phyloP scores from a whole-genome alignment of 2,113 vertebrate species.

The Colistium nudipinnis region DNA sequence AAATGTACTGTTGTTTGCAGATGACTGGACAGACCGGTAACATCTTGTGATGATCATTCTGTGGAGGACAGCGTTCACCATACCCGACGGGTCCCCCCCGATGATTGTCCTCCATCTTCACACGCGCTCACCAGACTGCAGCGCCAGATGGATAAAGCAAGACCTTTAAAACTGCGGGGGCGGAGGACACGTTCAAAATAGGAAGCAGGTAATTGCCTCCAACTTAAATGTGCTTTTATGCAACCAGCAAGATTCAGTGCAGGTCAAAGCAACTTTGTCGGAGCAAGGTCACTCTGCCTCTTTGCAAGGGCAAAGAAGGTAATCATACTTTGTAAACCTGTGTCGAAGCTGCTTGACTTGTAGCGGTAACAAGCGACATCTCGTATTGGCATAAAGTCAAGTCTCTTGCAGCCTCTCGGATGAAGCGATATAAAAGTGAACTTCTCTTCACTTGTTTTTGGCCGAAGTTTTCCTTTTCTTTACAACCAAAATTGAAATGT shows the following conservation, averaged over 20 bases:
- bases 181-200: conserved; percentile 50
- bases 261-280: conserved; percentile 1
- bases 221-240: conserved; percentile 24
- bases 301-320: not conserved
- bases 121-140: conserved; percentile 51
- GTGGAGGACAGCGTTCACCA: conserved; percentile 28
- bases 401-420: too few relatives aligned
- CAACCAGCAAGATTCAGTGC: conserved; percentile 14
- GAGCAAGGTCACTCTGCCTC: conserved; percentile 6
- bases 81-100: conserved; percentile 36
- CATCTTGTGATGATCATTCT: conserved; percentile 27
- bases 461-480: too few relatives aligned
- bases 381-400: too few relatives aligned
- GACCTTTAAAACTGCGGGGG: conserved; percentile 41
- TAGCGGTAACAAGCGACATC: too few relatives aligned
- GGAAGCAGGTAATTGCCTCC: conserved; percentile 44
- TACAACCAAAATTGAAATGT: too few relatives aligned
- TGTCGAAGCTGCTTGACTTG: too few relatives aligned
- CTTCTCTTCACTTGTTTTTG: too few relatives aligned
- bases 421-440: too few relatives aligned
- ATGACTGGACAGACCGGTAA: conserved; percentile 29
- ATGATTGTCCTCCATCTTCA: conserved; percentile 22
- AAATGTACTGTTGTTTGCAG: conserved; percentile 10
- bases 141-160: conserved; percentile 72
- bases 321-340: too few relatives aligned